Evolutionary conservation across 2,113 vertebrate genomes (phyloP), one percentile per base, ranked within the genome.

Genomic region (Todiramphus saurophagus): DNA sequence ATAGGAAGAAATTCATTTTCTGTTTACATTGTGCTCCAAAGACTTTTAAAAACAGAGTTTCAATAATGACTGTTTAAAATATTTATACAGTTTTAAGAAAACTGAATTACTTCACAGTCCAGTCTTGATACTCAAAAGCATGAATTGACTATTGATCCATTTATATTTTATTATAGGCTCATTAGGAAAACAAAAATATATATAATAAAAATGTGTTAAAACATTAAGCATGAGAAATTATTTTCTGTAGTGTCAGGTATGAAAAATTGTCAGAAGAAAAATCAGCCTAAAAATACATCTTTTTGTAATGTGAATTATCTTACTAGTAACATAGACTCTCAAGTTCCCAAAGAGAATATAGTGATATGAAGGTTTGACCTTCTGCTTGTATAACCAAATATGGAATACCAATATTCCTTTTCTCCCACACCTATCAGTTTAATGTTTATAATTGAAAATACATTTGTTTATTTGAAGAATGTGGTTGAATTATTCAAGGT

Each of bases 361-460:
- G 37, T 68, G 87, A 92, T 96, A 89, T 73, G 50, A 90, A 80
- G 56, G 33, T 85, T 77, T 95, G 87, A 67, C 39, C 76, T 87
- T 92, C 28, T 48, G 18, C 51, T 87, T 73, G 7, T 62, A 73
- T 39, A 68, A 58, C 16, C 51, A 93, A 87, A 92, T 81, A 85
- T 30, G 16, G 5, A 76, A 50, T 8, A 79, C 25, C 6, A 83
- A 76, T 43, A 48, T 50, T 78, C 31, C 5, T 85, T 56, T 94
- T 91, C 84, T 60, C 84, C 75, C 51, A 27, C 67, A 51, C 5
- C 11, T 90, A 46, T 80, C 88, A 55, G 48, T 93, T 92, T 68
- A 91, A 89, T 24, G 5, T 78, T 67, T 43, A 59, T 94, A 87
- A 89, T 41, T 35, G 59, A 63, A 96, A 90, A 77, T 24, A 11